Base-by-base conservation (phyloP, 2,888 invertebrate genomes). In the Synanthedon tipuliformis region DNA sequence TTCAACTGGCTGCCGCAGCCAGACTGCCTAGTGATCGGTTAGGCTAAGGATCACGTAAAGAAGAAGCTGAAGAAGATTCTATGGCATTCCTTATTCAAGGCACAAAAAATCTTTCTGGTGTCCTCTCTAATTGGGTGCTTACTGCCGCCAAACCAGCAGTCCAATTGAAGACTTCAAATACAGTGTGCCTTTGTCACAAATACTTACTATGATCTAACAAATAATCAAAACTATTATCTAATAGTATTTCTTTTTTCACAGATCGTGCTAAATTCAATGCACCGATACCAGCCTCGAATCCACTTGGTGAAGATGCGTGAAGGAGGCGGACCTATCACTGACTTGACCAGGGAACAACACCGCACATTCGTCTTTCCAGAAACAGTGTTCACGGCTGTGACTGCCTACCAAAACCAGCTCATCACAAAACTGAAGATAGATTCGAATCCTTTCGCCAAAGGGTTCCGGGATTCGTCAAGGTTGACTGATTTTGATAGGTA, bases 221-320 rank as follows among this genome's bases (percentile, higher is more conserved):
- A 10, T 48, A 3, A 15, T 18, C 2, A 34, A 34, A 8, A 34
- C 3, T 34, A 34, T 34, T 34, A n/a, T n/a, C n/a, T n/a, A 5
- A 23, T 5, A 0, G 10, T 34, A 34, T 45, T 13, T 48, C 52
- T 13, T 23, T 56, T 58, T 68, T 80, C 89, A 41, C 94, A 99
- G 99, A 95, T 99, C 70, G 97, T 99, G 54, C 89, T 99, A 58
- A 99, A 99, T 84, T 99, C 99, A 16, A 99, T 99, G 99, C 99
- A 99, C 87, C 95, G 97, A 71, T 99, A 99, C 81, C 99, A 99
- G 83, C 99, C 99, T 0, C 89, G 99, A 60, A 96, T 99, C 74
- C 99, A 99, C 87, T 89, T 99, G 68, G 96, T 99, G 57, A 95
- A 95, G 71, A 72, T 88, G 13, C 75, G 88, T 0, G 88, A 88